Base-by-base conservation (phyloP, 2,888 invertebrate species). In the Lasioglossum oenotherae region DNA sequence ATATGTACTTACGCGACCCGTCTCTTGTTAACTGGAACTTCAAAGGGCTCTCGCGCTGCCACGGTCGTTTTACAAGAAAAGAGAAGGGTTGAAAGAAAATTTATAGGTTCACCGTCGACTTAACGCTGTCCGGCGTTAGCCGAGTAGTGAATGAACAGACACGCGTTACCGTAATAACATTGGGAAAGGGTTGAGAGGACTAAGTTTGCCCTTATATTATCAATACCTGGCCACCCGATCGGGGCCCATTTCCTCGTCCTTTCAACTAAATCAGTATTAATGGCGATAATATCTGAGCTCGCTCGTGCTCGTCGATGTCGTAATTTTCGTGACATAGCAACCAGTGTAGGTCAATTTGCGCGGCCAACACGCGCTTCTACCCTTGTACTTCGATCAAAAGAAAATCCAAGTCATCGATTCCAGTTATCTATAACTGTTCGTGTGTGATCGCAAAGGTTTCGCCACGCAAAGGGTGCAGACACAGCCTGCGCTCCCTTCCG, bases 251-350 rank as follows among this genome's bases (percentile, higher is more conserved):
- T 80, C 38, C 27, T 31, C 67, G 64, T 64, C 78, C 74, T 73
- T 81, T 44, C 79, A 74, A 57, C 80, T 84, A 90, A 90, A 88
- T 88, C 88, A 72, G 73, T 81, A 83, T 88, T 88, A 85, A 81
- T 69, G 67, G 35, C 80, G 67, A 85, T 80, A 27, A 82, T 76
- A 80, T 80, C 72, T n/a, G 31, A 64, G 69, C 64, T 38, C 60
- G 82, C 14, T 78, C 46, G 23, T 60, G 80, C 23, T 75, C 41
- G 16, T 27, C 80, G 74, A 83, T 73, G 76, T 86, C 80, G 75
- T 74, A 57, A 88, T 83, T 87, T 79, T 78, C 81, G 23, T 67
- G 72, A 83, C 60, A 19, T 35, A 38, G 60, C 76, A 67, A 80
- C 53, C 46, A 46, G 57, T 12, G 35, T 67, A 74, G 73, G 49